These are phyloP conservation scores for Rhombomys opimus DNA, from an alignment of 2,113 vertebrate species.

Conservation along the genomic window DNA sequence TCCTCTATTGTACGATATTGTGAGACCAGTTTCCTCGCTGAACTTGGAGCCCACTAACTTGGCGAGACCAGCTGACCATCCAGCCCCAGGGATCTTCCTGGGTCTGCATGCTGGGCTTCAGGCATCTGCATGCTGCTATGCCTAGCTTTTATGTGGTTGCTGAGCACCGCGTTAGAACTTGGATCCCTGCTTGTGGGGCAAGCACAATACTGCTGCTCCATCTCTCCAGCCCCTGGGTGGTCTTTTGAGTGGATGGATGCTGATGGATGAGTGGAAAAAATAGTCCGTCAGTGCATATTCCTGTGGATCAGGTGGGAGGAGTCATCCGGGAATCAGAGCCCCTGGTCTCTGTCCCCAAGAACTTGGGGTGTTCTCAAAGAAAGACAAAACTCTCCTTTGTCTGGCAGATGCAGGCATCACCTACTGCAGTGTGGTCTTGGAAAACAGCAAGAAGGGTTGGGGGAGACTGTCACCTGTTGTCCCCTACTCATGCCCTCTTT, in stretches of 20 bases:
- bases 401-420: no score
- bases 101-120: not conserved
- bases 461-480: not conserved
- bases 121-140: not conserved
- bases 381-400: accelerated
- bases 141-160: not conserved
- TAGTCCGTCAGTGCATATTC: not conserved
- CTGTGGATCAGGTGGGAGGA: not conserved
- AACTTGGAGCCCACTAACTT: not conserved
- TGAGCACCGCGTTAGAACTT: not conserved
- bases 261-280: not conserved
- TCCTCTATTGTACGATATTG: not conserved
- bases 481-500: not conserved
- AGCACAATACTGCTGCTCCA: no score
- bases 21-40: not conserved
- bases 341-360: not conserved
- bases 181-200: not conserved
- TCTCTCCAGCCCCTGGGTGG: not conserved
- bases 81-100: no score
- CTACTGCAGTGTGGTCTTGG: not conserved
- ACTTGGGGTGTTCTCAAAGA: not conserved
- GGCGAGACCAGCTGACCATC: not conserved
- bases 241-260: not conserved
- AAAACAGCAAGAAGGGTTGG: not conserved
- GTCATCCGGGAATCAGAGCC: not conserved